Evolutionary conservation across 2,888 invertebrate genomes (phyloP).

Genomic region (Furcula furcula): DNA sequence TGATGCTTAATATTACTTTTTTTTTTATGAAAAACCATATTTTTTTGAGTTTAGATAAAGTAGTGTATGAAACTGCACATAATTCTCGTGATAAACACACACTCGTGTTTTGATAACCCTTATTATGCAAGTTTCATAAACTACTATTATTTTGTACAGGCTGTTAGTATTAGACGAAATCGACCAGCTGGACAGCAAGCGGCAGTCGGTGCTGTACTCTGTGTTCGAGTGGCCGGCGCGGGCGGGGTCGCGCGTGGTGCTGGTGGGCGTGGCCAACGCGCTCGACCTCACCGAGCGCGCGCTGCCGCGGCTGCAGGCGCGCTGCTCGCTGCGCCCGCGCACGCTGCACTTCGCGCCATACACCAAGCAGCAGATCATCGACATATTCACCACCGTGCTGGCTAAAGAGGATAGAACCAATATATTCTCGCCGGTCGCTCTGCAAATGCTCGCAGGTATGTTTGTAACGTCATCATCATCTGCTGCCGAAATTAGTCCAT

Average conservation of each 20-base stretch:
- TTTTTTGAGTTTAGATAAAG: too few species aligned
- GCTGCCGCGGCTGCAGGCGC: slow-evolving; percentile 91
- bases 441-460: slow-evolving; percentile 93
- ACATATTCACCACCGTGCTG: slow-evolving; percentile 91
- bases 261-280: slow-evolving; percentile 97
- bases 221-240: slow-evolving; percentile 96
- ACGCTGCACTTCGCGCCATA: slow-evolving; percentile 96
- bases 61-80: too few species aligned
- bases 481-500: too few species aligned
- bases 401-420: slow-evolving; percentile 85
- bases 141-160: slow-evolving; percentile 58
- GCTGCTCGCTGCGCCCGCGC: slow-evolving; percentile 86
- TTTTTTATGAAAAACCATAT: too few species aligned
- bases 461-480: too few species aligned
- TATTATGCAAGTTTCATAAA: too few species aligned
- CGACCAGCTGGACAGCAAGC: slow-evolving; percentile 93
- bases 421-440: slow-evolving; percentile 90
- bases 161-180: slow-evolving; percentile 96
- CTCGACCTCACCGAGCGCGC: slow-evolving; percentile 96
- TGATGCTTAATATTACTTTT: too few species aligned
- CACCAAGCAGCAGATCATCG: slow-evolving; percentile 92
- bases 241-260: slow-evolving; percentile 85
- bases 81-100: too few species aligned
- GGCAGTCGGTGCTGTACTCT: slow-evolving; percentile 93
- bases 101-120: too few species aligned